Evolutionary conservation across 2,113 vertebrate species (phyloP), one percentile per base, ranked within the genome.

Genomic region (Halichoerus grypus): DNA sequence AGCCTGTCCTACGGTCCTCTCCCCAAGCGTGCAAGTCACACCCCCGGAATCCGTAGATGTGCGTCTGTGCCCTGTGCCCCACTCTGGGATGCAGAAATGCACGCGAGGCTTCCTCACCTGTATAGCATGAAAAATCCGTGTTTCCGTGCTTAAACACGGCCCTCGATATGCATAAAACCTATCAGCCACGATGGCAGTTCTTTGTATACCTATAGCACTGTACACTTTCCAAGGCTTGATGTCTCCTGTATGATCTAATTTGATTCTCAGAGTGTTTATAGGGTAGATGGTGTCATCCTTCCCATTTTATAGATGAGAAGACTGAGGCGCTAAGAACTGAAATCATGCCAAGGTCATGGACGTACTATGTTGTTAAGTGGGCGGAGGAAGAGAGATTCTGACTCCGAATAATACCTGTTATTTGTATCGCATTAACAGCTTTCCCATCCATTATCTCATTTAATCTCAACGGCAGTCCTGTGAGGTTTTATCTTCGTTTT

Each of bases 271-370:
- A 57, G 51, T 81, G 79, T 79, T 83, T 77, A 31, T 55, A 67
- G 84, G 61, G 57, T 92, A 69, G 79, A 80, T 79, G 63, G 79
- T 89, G 31, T 82, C 55, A 76, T 71, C 46, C 51, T 94, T 76
- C 97, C 97, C 98, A 97, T 97, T 98, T 97, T 94, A 59, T 94
- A 95, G 98, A 95, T 97, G 97, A 95, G 96, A 80, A 98, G 97
- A 96, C 76, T 28, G 63, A 98, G 97, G 84, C 49, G 18, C 63
- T 36, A 36, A 94, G 88, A 90, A 49, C 57, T 89, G 95, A 95
- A 98, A 94, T 95, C 74, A 53, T 3, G 39, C 88, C 98, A 97
- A 98, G 98, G 97, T 98, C 98, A 94, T 81, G 81, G 93, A 85
- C 84, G 31, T 72, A 31, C 24, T 87, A 1, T 84, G 87, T 96